Conservation (phyloP, 2,888 invertebrate genomes). For the Ethmia dodecea region DNA sequence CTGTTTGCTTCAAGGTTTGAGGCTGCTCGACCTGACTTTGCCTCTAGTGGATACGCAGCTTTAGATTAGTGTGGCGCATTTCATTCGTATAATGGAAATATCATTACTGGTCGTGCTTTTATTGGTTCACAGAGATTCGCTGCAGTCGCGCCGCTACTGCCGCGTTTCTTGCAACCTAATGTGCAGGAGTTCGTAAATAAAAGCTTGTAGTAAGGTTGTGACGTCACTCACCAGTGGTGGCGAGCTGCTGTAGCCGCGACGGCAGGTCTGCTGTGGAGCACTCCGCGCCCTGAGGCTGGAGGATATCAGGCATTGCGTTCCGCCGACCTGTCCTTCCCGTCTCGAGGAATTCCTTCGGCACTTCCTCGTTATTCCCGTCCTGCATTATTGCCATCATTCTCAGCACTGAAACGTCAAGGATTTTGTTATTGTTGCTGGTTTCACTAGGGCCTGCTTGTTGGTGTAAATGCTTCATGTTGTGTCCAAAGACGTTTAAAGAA, state of each 20-base stretch:
- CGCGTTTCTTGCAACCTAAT: not conserved
- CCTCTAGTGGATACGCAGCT: not conserved
- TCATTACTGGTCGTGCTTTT: too few relatives aligned
- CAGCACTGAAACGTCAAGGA: conserved; percentile 50
- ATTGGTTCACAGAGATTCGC: too few relatives aligned
- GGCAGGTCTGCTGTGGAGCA: conserved; percentile 88
- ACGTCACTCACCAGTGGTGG: conserved; percentile 75
- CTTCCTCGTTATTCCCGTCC: conserved; percentile 74
- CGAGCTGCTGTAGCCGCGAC: conserved; percentile 83
- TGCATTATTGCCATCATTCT: conserved; percentile 80
- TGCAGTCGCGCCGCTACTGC: not conserved
- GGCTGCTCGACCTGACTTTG: too few relatives aligned
- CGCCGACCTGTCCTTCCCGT: conserved; percentile 92
- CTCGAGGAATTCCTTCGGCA: conserved; percentile 87
- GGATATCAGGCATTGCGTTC: conserved; percentile 92
- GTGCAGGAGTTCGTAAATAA: not conserved
- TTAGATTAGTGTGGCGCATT: not conserved
- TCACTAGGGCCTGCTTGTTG: too few relatives aligned
- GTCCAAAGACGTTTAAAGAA: too few relatives aligned
- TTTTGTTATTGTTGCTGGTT: too few relatives aligned
- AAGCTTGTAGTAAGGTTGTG: not conserved
- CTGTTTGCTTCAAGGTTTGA: too few relatives aligned
- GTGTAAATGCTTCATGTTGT: too few relatives aligned
- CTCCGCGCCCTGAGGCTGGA: conserved; percentile 83
- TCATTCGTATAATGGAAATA: not conserved